These are phyloP conservation scores for Zaprionus lachaisei DNA, from an alignment of 1,140 invertebrate species.

Conservation along the genomic window DNA sequence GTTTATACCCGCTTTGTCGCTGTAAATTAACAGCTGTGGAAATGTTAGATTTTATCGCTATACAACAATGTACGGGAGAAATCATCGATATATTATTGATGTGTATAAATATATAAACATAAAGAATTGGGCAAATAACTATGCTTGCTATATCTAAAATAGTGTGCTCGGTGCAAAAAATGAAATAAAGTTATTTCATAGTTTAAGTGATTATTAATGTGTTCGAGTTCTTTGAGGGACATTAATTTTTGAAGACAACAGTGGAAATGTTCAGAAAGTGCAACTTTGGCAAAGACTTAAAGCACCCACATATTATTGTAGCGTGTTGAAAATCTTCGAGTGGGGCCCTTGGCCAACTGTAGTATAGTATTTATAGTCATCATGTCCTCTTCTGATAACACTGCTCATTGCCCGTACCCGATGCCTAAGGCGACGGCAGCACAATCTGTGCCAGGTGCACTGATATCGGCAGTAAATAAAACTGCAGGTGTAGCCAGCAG, in stretches of 20 bases:
- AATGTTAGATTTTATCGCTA: constrained; percentile 3
- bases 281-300: neutral
- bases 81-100: constrained; percentile 15
- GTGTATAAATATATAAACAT: constrained; percentile 5
- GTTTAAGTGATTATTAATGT: neutral
- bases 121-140: neutral
- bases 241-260: neutral
- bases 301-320: constrained; percentile 2
- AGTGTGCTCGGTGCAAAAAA: neutral
- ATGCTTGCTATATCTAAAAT: neutral
- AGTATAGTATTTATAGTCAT: constrained; percentile 22
- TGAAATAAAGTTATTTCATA: neutral
- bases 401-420: constrained; percentile 15
- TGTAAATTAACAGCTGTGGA: constrained; percentile 1
- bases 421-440: constrained; percentile 44
- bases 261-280: constrained; percentile 8
- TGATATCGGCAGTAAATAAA: neutral
- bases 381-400: constrained; percentile 50
- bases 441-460: constrained; percentile 60
- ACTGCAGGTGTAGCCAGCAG: neutral
- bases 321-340: constrained; percentile 20
- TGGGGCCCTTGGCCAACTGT: neutral
- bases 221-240: neutral
- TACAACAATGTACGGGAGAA: neutral
- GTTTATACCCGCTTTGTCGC: neutral